Conservation (phyloP, 2,797 vertebrate species). For the Aratinga solstitialis region DNA sequence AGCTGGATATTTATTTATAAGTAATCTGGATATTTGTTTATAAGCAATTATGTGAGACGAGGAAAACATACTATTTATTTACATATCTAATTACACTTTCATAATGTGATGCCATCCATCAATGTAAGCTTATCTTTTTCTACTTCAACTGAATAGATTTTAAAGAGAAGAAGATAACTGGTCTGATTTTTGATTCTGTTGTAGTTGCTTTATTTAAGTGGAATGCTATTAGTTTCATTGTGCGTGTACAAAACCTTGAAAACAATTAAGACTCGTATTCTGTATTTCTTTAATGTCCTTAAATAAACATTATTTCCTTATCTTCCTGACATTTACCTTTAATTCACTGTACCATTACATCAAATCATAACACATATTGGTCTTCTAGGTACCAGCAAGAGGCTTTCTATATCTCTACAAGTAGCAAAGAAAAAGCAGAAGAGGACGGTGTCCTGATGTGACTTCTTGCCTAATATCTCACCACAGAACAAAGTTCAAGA, state of each 20-base stretch:
- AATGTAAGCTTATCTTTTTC: neutral
- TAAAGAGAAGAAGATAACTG: neutral
- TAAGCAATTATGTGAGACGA: neutral
- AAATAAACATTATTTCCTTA: neutral
- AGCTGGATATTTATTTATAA: neutral
- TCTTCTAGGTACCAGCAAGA: neutral
- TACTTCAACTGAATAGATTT: neutral
- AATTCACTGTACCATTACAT: neutral
- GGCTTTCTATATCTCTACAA: neutral
- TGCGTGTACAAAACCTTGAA: neutral
- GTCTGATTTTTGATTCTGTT: neutral
- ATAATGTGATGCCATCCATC: neutral
- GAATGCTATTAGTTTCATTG: neutral
- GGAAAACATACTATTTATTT: neutral
- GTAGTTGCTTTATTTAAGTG: neutral
- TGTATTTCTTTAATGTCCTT: neutral
- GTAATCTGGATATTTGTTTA: slow-evolving; percentile 9
- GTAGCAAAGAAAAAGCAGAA: neutral
- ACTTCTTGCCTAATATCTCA: neutral
- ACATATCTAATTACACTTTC: neutral
- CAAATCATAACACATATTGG: neutral
- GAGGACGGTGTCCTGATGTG: neutral
- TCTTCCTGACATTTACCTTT: neutral
- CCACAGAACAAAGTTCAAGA: neutral
- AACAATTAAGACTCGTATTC: accelerated